A percentile compares a stretch with the other conserved stretches of the same genome.
phyloP scores from a whole-genome alignment of 2,888 invertebrate genomes.

The Oegoconia quadripuncta region DNA sequence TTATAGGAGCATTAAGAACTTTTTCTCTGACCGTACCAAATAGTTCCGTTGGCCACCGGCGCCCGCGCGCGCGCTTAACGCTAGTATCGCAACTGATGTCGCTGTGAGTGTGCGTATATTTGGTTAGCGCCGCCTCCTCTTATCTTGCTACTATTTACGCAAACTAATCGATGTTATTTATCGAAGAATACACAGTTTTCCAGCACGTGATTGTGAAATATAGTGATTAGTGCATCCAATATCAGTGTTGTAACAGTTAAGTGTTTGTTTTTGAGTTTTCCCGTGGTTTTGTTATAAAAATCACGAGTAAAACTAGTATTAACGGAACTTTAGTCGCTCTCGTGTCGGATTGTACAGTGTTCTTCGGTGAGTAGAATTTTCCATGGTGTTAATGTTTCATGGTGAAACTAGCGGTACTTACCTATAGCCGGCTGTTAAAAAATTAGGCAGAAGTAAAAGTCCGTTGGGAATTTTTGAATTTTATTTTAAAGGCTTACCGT shows the following conservation, averaged over 20 bases:
- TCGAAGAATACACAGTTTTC: slow-evolving; percentile 29
- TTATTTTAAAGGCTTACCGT: not conserved
- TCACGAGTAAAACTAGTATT: slow-evolving; percentile 58
- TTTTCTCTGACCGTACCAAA: slow-evolving; percentile 7
- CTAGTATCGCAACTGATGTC: slow-evolving; percentile 50
- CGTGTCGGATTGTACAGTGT: slow-evolving; percentile 57
- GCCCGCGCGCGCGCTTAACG: slow-evolving; percentile 30
- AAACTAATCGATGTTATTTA: slow-evolving; percentile 52
- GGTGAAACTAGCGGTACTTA: slow-evolving; percentile 41
- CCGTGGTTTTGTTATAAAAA: slow-evolving; percentile 60
- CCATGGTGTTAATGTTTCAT: slow-evolving; percentile 53
- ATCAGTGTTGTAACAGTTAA: slow-evolving; percentile 30
- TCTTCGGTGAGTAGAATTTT: slow-evolving; percentile 59
- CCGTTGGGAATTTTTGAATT: slow-evolving; percentile 5
- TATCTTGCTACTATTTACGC: slow-evolving; percentile 57
- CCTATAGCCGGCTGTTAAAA: not conserved
- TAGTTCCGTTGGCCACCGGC: slow-evolving; percentile 34
- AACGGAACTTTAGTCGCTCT: slow-evolving; percentile 55
- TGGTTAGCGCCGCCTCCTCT: too few species aligned
- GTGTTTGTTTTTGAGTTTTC: slow-evolving; percentile 45
- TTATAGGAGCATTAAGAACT: not conserved
- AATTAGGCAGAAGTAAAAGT: not conserved
- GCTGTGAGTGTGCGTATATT: slow-evolving; percentile 22
- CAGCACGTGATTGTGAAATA: slow-evolving; percentile 50
- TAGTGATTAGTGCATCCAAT: slow-evolving; percentile 40